Evolutionary conservation across 2,113 vertebrate genomes (phyloP).

Genomic region (Coptodon rendalli): DNA sequence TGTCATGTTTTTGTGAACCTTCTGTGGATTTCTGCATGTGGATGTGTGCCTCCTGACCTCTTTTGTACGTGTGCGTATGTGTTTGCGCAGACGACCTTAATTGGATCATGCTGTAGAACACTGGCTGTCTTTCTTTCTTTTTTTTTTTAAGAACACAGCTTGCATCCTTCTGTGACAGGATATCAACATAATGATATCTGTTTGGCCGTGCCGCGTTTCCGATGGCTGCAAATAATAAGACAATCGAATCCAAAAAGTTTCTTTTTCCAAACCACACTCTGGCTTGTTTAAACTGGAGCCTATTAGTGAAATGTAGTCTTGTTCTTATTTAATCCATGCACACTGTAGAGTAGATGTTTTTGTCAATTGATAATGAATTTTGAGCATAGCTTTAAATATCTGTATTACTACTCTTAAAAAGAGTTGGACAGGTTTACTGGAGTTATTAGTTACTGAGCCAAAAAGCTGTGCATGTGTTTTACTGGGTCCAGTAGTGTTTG

Average conservation of each 20-base stretch:
- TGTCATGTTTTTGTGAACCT: slow-evolving; percentile 3
- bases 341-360: not conserved
- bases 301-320: not conserved
- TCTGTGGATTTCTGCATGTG: not conserved
- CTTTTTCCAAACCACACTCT: not conserved
- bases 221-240: slow-evolving; percentile 18
- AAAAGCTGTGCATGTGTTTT: not conserved
- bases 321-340: not conserved
- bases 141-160: slow-evolving; percentile 47
- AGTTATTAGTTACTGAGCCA: not conserved
- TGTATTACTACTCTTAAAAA: not conserved
- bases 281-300: not conserved
- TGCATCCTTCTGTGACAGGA: slow-evolving; percentile 47
- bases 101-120: slow-evolving; percentile 43
- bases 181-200: slow-evolving; percentile 47
- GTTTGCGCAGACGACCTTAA: slow-evolving; percentile 15
- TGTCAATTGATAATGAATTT: not conserved
- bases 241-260: not conserved
- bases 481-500: not conserved
- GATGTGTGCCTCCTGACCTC: not conserved
- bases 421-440: not conserved
- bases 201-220: slow-evolving; percentile 21
- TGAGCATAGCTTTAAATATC: not conserved
- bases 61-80: not conserved
- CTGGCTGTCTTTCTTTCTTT: slow-evolving; percentile 34